phyloP scores from a whole-genome alignment of 2,113 vertebrate genomes.

The Alectura lathami region DNA sequence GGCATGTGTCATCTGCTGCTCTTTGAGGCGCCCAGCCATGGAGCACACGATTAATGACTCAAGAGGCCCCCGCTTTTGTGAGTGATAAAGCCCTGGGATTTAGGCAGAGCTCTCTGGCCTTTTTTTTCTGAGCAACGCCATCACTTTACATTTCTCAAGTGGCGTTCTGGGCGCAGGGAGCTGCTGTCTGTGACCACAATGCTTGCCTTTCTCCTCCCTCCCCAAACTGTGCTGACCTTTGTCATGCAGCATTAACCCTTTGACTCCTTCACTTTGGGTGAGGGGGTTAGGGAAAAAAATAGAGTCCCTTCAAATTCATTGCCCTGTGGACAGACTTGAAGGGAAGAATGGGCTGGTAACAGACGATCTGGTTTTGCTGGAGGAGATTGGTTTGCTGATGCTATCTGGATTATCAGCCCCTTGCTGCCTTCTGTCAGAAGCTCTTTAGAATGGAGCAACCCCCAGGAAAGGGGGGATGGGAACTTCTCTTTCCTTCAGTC shows the following conservation, averaged over 20 bases:
- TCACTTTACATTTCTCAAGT: constrained; percentile 76
- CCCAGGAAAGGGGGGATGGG: not conserved
- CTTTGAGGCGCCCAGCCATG: constrained; percentile 61
- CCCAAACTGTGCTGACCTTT: constrained; percentile 57
- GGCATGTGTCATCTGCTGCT: constrained; percentile 73
- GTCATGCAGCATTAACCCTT: constrained; percentile 65
- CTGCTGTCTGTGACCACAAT: constrained; percentile 69
- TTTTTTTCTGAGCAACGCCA: constrained; percentile 42
- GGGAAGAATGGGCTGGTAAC: not conserved
- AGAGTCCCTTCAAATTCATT: constrained; percentile 45
- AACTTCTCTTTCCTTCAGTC: not conserved
- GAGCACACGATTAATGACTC: constrained; percentile 74
- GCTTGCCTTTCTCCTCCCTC: constrained; percentile 64
- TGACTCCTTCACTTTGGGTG: constrained; percentile 19
- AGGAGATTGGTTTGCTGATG: not conserved
- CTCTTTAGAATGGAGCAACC: not conserved
- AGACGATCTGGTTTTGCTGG: not conserved
- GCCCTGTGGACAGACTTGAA: not conserved
- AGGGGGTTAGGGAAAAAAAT: not conserved
- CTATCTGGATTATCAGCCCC: not conserved
- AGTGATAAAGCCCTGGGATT: constrained; percentile 59
- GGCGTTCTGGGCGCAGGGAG: not conserved
- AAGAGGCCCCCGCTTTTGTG: constrained; percentile 60
- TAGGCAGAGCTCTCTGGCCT: constrained; percentile 66
- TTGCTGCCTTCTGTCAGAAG: not conserved